Percentiles rank a stretch among this genome's conserved stretches.
phyloP scores from a whole-genome alignment of 2,113 vertebrate species.

The Channa maculata region DNA sequence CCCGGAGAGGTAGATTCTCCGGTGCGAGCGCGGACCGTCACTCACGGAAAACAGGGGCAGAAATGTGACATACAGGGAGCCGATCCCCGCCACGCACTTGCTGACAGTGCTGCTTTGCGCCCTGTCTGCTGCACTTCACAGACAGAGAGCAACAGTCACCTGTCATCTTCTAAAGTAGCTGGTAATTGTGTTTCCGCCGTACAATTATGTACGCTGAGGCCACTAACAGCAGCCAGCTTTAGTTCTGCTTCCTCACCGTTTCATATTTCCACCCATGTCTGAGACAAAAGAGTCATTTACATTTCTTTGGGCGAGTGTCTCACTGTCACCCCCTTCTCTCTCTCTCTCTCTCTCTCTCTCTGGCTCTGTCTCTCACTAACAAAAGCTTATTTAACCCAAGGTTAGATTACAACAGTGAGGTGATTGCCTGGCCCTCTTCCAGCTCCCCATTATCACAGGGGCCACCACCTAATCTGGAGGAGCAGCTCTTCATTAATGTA shows the following conservation, averaged over 20 bases:
- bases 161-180: slow-evolving; percentile 68
- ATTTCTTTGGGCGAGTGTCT: slow-evolving; percentile 72
- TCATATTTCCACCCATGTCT: slow-evolving; percentile 72
- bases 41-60: slow-evolving; percentile 32
- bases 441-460: slow-evolving; percentile 90
- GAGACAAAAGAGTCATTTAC: slow-evolving; percentile 82
- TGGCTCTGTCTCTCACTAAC: slow-evolving; percentile 58
- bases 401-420: slow-evolving; percentile 88
- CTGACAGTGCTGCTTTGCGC: slow-evolving; percentile 58
- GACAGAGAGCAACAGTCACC: slow-evolving; percentile 55
- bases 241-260: slow-evolving; percentile 51
- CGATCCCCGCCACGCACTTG: slow-evolving; percentile 45
- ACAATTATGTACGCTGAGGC: slow-evolving; percentile 50
- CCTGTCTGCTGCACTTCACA: slow-evolving; percentile 50
- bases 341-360: slow-evolving; percentile 17
- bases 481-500: slow-evolving; percentile 93
- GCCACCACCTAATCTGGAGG: slow-evolving; percentile 89
- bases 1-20: slow-evolving; percentile 32
- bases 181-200: slow-evolving; percentile 71
- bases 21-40: slow-evolving; percentile 50
- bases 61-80: slow-evolving; percentile 52
- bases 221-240: slow-evolving; percentile 56
- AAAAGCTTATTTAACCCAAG: slow-evolving; percentile 87
- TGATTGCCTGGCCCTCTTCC: slow-evolving; percentile 89
- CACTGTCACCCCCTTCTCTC: slow-evolving; percentile 10